Conservation (phyloP, 2,113 vertebrate genomes). For the Glaucomys volans region DNA sequence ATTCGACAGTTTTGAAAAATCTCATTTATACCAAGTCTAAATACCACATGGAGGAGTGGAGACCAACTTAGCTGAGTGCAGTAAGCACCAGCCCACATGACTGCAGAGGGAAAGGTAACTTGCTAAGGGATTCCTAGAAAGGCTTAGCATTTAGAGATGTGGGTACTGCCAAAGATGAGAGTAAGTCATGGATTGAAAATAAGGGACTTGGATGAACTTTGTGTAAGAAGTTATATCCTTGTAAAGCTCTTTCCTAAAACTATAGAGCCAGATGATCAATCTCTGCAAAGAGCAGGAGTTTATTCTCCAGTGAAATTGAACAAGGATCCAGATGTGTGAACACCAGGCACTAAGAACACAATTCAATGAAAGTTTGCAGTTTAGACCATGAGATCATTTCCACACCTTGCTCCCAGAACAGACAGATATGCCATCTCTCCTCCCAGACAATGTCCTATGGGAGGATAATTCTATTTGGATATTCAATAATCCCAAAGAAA, state of each 20-base stretch:
- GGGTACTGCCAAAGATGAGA: neutral
- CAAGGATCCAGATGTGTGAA: neutral
- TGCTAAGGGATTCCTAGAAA: neutral
- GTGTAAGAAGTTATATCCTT: neutral
- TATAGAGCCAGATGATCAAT: neutral
- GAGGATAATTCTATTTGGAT: neutral
- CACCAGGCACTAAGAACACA: neutral
- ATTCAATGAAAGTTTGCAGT: neutral
- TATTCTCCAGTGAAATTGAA: neutral
- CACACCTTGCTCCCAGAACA: neutral
- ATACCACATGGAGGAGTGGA: neutral
- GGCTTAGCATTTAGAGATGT: neutral
- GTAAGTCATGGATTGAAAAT: neutral
- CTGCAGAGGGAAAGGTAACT: neutral
- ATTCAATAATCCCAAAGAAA: neutral
- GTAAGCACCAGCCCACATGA: neutral
- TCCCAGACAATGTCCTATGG: neutral
- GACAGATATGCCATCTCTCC: neutral
- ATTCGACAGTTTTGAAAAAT: neutral
- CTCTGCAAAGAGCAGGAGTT: neutral
- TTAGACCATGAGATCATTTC: neutral
- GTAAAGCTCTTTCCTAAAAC: neutral
- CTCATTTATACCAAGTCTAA: slow-evolving; percentile 24
- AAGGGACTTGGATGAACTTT: neutral
- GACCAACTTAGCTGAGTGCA: neutral